Evolutionary conservation across 2,888 invertebrate genomes (phyloP), one percentile per base, ranked within the genome.

Genomic region (Xanthia icteritia): DNA sequence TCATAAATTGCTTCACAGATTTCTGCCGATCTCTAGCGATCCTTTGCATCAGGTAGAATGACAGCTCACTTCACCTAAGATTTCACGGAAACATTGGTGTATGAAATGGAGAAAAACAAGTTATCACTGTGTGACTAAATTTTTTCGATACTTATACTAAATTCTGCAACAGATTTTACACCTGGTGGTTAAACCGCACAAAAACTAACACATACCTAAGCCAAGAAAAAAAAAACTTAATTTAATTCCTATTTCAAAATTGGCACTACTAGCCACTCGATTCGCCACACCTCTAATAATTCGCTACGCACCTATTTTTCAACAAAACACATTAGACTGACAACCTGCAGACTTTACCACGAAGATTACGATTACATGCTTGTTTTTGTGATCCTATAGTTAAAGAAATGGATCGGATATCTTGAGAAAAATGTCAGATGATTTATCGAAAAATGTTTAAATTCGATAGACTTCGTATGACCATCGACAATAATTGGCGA

Each of bases 311-410:
- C 75, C 56, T 60, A 78, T 71, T 85, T 78, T 77, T 72, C 11
- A 31, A 77, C 58, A 76, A 77, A 87, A 79, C 27, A 20, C 63
- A 75, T 78, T 65, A 74, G 23, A 70, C 45, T 64, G 75, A 70
- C 79, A 76, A 83, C 89, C 88, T 89, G 85, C 82, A 74, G 64
- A 72, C 56, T 84, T 91, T 94, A 90, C 93, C 94, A 94, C 93
- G 93, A 83, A 79, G 93, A 92, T 94, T 90, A 45, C 15, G 73
- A 93, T 93, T 93, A 90, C 90, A 94, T 86, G 92, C 85, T 77
- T 31, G 69, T 82, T 81, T 87, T 87, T 85, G 67, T 72, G 36
- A 65, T 58, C 17, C 39, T 13, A 13, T 64, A 31, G 23, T 70
- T 67, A 5, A 13, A 74, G 72, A 68, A 75, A 31, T 51, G 39